A percentile compares a stretch with the other conserved stretches of the same genome.
These are phyloP conservation scores for Allygus modestus DNA, from an alignment of 2,888 invertebrate genomes.

Conservation along the genomic window DNA sequence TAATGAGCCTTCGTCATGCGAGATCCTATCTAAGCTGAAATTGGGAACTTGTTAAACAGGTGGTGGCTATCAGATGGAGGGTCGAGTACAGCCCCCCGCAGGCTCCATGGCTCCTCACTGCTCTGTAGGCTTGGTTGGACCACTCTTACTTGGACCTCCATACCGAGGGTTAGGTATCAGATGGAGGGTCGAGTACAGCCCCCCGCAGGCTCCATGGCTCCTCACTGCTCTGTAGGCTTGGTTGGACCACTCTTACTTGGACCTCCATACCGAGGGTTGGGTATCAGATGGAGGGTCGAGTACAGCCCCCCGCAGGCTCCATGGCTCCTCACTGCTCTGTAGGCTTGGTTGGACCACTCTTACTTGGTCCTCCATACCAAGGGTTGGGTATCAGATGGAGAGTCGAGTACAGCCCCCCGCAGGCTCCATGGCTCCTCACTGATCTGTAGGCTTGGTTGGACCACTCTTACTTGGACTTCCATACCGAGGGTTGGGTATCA, in stretches of 20 bases:
- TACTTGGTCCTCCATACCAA: too few species aligned
- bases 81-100: not conserved
- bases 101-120: not conserved
- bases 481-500: too few species aligned
- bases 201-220: not conserved
- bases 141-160: too few species aligned
- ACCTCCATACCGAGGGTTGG: not conserved
- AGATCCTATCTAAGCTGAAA: conserved; percentile 39
- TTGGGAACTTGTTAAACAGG: conserved; percentile 45
- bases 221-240: not conserved
- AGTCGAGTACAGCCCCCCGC: not conserved
- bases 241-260: too few species aligned
- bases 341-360: too few species aligned
- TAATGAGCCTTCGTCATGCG: conserved; percentile 45
- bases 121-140: not conserved
- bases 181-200: not conserved
- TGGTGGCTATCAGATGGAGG: conserved; percentile 12
- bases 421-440: not conserved
- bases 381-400: not conserved
- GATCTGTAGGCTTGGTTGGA: not conserved
- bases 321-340: not conserved
- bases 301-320: not conserved
- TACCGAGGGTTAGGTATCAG: not conserved
- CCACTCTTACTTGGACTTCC: too few species aligned
- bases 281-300: conserved; percentile 3